Base-by-base conservation (phyloP, 2,888 invertebrate genomes). In the Sminthurides aquaticus region DNA sequence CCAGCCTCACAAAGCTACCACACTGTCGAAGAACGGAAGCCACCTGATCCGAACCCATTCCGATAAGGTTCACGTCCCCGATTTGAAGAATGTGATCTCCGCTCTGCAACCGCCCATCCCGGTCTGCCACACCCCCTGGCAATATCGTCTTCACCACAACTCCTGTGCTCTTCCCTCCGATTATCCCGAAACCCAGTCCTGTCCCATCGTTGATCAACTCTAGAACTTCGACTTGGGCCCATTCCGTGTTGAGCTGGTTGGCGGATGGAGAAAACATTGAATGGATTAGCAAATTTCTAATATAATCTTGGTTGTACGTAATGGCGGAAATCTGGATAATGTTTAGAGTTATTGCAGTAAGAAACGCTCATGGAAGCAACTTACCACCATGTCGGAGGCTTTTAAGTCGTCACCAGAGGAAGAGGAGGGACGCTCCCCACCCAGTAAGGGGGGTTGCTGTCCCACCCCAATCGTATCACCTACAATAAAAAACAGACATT, bases 61-160 rank as follows among this genome's bases (percentile, higher is more conserved):
- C 97, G 62, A 95, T 87, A 75, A 98, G 84, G 81, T 93, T 93
- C 74, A 97, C 91, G 74, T 95, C 90, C 57, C 91, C 91, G 27
- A 92, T 91, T 82, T 98, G 97, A 75, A 99, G 84, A 76, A 99
- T 90, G 81, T 99, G 98, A 81, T 99, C 99, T 8, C 98, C 98
- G 80, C 95, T 91, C 80, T 92, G 93, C 73, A 99, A 83, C 61
- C 96, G 86, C 68, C 90, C 91, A 82, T 99, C 97, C 91, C 94
- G 79, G 80, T 98, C 97, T 8, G 99, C 97, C 2, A 97, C 95
- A 62, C 98, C 98, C 3, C 96, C 98, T 0, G 96, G 94, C 67
- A 98, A 82, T 74, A 99, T 97, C 20, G 98, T 98, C 80, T 99
- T 99, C 18, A 99, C 97, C 70, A 99, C 97, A n/a, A 99, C 98